Percentiles rank a stretch among this genome's conserved stretches.
These are phyloP conservation scores for Bombylius discolor DNA, from an alignment of 2,888 invertebrate genomes.

Conservation along the genomic window DNA sequence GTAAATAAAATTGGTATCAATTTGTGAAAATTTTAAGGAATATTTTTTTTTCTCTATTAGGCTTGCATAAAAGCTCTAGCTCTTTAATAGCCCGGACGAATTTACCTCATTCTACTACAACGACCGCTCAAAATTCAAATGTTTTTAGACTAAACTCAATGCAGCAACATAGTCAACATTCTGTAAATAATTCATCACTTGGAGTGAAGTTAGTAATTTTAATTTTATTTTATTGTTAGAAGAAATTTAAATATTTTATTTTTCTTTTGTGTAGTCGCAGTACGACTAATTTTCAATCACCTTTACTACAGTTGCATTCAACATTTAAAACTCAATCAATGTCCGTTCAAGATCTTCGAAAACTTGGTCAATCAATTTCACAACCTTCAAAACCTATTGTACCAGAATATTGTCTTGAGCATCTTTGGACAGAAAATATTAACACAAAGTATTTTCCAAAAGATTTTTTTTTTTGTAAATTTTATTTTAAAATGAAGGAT, in stretches of 20 bases:
- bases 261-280: slow-evolving; percentile 21
- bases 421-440: slow-evolving; percentile 72
- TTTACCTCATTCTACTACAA: slow-evolving; percentile 12
- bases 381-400: slow-evolving; percentile 56
- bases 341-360: slow-evolving; percentile 36
- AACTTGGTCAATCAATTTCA: slow-evolving; percentile 32
- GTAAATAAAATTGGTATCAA: slow-evolving; percentile 16
- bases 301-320: slow-evolving; percentile 29
- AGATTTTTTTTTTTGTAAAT: not conserved
- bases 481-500: not conserved
- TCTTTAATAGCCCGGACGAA: slow-evolving; percentile 23
- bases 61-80: slow-evolving; percentile 20
- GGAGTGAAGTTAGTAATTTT: too few species aligned
- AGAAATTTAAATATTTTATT: not conserved
- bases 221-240: too few species aligned
- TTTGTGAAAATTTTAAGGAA: too few species aligned
- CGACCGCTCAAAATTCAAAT: not conserved
- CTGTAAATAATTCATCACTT: slow-evolving; percentile 7
- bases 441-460: not conserved
- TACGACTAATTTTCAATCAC: slow-evolving; percentile 20
- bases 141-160: not conserved
- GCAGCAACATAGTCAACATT: slow-evolving; percentile 17
- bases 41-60: slow-evolving; percentile 12
- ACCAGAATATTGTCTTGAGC: slow-evolving; percentile 79
- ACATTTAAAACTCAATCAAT: slow-evolving; percentile 29